Evolutionary conservation across 2,113 vertebrate genomes (phyloP).

Genomic region (Hippoglossus stenolepis): DNA sequence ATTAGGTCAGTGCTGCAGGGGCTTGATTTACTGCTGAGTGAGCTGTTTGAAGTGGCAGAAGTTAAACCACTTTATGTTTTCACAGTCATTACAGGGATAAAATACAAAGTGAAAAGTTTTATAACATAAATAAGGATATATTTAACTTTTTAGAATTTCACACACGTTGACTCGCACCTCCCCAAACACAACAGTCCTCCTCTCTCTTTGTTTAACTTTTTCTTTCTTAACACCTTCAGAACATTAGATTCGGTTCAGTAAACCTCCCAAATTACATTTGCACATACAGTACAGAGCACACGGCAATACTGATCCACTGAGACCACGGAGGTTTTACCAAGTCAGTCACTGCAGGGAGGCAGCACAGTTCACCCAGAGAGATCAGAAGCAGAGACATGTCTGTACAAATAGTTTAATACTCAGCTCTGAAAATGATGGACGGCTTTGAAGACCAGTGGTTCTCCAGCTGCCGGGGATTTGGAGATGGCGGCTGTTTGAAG

Average conservation of each 20-base stretch:
- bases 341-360: slow-evolving; percentile 54
- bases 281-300: slow-evolving; percentile 51
- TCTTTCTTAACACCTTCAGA: slow-evolving; percentile 14
- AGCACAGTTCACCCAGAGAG: slow-evolving; percentile 45
- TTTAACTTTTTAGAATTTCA: slow-evolving; percentile 9
- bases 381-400: slow-evolving; percentile 42
- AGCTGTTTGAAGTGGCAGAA: not conserved
- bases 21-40: not conserved
- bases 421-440: not conserved
- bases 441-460: not conserved
- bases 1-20: slow-evolving; percentile 16
- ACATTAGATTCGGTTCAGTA: slow-evolving; percentile 19
- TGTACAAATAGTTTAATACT: slow-evolving; percentile 40
- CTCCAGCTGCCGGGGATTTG: not conserved
- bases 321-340: slow-evolving; percentile 58
- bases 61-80: not conserved
- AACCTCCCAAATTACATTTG: slow-evolving; percentile 42
- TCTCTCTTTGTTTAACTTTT: not conserved
- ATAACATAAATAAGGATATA: slow-evolving; percentile 22
- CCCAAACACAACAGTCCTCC: slow-evolving; percentile 1
- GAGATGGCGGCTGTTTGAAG: slow-evolving; percentile 2
- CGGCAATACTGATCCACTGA: slow-evolving; percentile 51
- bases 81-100: not conserved
- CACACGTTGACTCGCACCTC: not conserved
- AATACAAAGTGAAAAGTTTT: slow-evolving; percentile 11